A percentile compares a stretch with the other conserved stretches of the same genome.
Evolutionary conservation across 2,797 vertebrate species (phyloP).

Genomic region (Saxicola maurus): DNA sequence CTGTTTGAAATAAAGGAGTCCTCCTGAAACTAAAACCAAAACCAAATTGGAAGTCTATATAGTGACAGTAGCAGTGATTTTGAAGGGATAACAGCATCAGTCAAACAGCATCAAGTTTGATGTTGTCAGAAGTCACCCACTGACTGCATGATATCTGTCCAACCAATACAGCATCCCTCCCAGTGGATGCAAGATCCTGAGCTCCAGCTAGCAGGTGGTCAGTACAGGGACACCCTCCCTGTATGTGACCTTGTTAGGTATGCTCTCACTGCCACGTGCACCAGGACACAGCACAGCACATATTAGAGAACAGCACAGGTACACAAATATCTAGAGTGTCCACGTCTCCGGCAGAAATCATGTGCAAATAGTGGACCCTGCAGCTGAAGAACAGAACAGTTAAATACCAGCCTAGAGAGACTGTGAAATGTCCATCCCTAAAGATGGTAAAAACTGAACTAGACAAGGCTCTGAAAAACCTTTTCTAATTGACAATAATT

Average conservation of each 20-base stretch:
- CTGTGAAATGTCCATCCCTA: neutral
- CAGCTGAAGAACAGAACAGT: neutral
- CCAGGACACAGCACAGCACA: neutral
- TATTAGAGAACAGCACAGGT: neutral
- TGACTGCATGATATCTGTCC: neutral
- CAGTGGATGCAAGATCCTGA: neutral
- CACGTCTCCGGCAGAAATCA: neutral
- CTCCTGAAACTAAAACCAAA: neutral
- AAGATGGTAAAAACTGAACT: neutral
- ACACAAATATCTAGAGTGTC: fast-evolving
- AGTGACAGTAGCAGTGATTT: neutral
- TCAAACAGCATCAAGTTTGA: neutral
- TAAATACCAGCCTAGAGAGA: neutral
- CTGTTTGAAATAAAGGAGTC: neutral
- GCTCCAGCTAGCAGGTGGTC: neutral
- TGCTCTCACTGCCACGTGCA: fast-evolving
- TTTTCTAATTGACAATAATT: neutral
- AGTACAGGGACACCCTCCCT: neutral
- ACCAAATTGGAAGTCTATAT: neutral
- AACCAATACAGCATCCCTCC: neutral
- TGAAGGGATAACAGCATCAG: neutral
- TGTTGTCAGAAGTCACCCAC: neutral
- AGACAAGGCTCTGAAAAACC: neutral
- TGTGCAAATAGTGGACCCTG: neutral
- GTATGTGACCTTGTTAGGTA: fast-evolving